Percentiles rank a stretch among this genome's conserved stretches.
Conservation (phyloP, 2,113 vertebrate genomes). For the Centrocercus urophasianus region DNA sequence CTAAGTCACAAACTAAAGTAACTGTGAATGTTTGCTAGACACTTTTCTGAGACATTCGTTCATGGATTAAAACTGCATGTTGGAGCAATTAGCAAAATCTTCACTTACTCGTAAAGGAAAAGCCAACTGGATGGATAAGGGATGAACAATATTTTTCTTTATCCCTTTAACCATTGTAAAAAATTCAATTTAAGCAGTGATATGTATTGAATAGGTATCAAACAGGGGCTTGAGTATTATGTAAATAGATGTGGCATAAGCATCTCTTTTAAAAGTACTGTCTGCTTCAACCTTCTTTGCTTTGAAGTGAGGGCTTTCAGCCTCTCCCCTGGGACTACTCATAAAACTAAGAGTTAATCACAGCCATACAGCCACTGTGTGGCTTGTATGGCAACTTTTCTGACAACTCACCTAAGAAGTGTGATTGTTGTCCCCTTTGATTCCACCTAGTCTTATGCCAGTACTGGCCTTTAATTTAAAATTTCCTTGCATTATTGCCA, state of each 20-base stretch:
- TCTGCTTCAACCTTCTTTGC: neutral
- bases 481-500: neutral
- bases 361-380: neutral
- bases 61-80: neutral
- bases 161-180: neutral
- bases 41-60: neutral
- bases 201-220: neutral
- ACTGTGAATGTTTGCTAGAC: neutral
- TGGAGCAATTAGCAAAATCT: neutral
- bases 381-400: accelerated
- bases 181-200: neutral
- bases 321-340: neutral
- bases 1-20: conserved; percentile 1
- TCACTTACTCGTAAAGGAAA: neutral
- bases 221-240: neutral
- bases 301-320: neutral
- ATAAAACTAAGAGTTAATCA: neutral
- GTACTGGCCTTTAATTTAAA: neutral
- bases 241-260: neutral
- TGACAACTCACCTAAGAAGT: neutral
- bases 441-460: neutral
- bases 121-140: neutral
- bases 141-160: neutral
- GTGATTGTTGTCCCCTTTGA: neutral
- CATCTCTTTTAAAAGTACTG: neutral